Conservation (phyloP, 2,888 invertebrate genomes). For the Dasysyrphus tricinctus region DNA sequence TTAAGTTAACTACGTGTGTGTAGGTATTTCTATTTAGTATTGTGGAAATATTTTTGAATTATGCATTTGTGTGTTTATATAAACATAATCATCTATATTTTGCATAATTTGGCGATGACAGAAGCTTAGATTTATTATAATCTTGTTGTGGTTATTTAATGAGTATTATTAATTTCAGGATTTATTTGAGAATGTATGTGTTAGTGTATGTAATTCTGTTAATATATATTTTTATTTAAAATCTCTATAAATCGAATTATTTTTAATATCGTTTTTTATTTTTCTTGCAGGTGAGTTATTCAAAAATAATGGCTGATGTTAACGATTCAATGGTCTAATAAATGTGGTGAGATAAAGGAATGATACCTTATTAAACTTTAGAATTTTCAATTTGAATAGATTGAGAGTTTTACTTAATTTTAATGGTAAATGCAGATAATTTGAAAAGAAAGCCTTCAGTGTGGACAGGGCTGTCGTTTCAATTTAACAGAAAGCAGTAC, state of each 20-base stretch:
- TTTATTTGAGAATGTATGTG: background rate
- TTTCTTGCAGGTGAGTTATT: conserved; percentile 3
- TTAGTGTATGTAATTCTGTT: background rate
- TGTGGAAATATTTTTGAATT: conserved; percentile 1
- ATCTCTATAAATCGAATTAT: background rate
- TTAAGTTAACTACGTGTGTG: background rate
- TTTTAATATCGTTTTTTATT: background rate
- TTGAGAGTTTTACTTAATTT: no score
- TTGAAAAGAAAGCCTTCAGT: no score
- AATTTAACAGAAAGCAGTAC: no score
- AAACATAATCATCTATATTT: conserved; percentile 2
- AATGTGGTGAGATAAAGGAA: no score
- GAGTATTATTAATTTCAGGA: conserved; percentile 3
- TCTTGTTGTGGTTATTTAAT: conserved; percentile 4
- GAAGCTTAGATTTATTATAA: conserved; percentile 4
- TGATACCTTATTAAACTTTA: no score
- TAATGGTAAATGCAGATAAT: no score
- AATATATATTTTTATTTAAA: background rate
- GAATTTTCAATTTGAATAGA: no score
- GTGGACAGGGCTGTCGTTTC: no score
- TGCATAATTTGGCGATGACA: conserved; percentile 9
- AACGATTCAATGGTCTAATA: background rate
- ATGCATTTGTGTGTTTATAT: background rate
- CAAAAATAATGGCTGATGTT: background rate
- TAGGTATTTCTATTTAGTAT: no score